Percentiles rank a stretch among this genome's conserved stretches.
Conservation (phyloP, 2,797 vertebrate genomes). For the Acanthiza pusilla region DNA sequence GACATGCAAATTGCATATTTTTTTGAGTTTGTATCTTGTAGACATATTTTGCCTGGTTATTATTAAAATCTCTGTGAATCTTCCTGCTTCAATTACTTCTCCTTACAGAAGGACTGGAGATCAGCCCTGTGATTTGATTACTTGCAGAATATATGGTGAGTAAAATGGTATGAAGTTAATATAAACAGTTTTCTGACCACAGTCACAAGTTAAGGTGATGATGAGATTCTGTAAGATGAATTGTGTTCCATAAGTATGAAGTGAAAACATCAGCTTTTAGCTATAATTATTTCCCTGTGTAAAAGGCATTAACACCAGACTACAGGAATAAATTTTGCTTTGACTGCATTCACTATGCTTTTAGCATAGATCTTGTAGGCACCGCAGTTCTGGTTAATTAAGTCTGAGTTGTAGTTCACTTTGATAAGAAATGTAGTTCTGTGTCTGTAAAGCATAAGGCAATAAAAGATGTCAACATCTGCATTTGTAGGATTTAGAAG, state of each 20-base stretch:
- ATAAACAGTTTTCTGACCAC: not conserved
- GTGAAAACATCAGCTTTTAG: not conserved
- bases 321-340: not conserved
- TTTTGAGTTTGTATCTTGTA: not conserved
- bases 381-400: slow-evolving; percentile 10
- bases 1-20: not conserved
- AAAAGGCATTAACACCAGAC: not conserved
- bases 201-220: not conserved
- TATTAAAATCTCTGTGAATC: not conserved
- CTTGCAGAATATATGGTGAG: not conserved
- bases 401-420: not conserved
- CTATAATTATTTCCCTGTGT: slow-evolving; percentile 10
- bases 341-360: not conserved
- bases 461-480: slow-evolving; percentile 12
- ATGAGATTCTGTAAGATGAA: not conserved
- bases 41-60: not conserved
- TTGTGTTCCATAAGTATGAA: not conserved
- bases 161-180: not conserved
- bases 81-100: not conserved
- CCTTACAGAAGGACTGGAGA: not conserved
- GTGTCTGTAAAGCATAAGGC: not conserved
- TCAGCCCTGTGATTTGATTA: not conserved
- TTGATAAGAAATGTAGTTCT: slow-evolving; percentile 21
- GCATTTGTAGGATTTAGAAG: slow-evolving; percentile 19
- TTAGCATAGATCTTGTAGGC: slow-evolving; percentile 22